Conservation (phyloP, 2,797 vertebrate genomes). For the Falco columbarius region DNA sequence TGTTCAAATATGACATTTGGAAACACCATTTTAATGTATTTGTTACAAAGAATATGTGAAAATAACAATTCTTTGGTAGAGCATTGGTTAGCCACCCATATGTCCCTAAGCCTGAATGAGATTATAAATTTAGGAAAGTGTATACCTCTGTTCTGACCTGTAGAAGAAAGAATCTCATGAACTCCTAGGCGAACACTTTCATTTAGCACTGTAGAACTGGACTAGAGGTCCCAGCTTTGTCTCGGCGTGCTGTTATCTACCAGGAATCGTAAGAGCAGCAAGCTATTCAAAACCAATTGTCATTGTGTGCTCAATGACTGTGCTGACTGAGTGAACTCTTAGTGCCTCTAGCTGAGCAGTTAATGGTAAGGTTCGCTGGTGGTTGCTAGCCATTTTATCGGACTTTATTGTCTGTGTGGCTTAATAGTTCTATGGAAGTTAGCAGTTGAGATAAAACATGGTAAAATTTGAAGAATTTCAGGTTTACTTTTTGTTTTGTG, state of each 20-base stretch:
- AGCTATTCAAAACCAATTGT: background rate
- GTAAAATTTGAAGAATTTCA: background rate
- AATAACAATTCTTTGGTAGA: constrained; percentile 5
- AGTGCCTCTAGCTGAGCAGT: background rate
- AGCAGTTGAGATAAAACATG: background rate
- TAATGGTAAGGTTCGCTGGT: background rate
- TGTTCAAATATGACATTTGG: constrained; percentile 47
- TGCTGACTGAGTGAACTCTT: background rate
- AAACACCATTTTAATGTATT: constrained; percentile 27
- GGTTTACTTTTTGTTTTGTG: background rate
- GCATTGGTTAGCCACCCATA: background rate
- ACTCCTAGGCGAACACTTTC: background rate
- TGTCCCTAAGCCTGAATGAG: background rate
- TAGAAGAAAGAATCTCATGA: background rate
- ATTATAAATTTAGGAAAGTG: background rate
- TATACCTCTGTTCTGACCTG: background rate
- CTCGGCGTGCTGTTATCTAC: background rate
- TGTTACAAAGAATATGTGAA: constrained; percentile 44
- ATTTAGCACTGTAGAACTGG: background rate
- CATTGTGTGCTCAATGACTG: background rate
- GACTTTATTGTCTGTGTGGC: background rate
- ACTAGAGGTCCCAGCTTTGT: background rate
- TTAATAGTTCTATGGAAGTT: background rate
- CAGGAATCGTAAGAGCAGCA: background rate
- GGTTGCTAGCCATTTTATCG: background rate